Evolutionary conservation across 2,888 invertebrate species (phyloP).

Genomic region (Theretra japonica): DNA sequence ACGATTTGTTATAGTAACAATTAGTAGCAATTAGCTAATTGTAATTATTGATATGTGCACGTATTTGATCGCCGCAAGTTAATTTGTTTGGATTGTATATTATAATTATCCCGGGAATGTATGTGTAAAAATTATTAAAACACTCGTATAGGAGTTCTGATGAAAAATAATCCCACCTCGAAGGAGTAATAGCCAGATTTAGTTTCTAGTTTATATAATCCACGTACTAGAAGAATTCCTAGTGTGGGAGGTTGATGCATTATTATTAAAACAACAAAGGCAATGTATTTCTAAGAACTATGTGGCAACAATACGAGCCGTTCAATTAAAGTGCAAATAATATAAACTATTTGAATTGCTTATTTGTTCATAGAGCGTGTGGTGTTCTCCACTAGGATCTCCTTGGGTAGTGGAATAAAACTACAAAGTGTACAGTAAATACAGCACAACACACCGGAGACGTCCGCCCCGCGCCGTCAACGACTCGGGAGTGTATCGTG

Average conservation of each 20-base stretch:
- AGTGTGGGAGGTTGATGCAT: neutral
- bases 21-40: no score
- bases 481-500: neutral
- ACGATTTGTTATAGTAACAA: no score
- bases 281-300: neutral
- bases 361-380: no score
- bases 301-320: neutral
- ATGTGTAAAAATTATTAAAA: no score
- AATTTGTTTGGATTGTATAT: no score
- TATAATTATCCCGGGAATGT: no score
- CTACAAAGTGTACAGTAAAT: neutral
- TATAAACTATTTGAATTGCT: neutral
- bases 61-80: no score
- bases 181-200: neutral
- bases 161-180: neutral
- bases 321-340: constrained; percentile 6
- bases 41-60: no score
- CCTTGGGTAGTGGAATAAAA: constrained; percentile 7
- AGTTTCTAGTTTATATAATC: neutral
- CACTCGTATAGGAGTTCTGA: no score
- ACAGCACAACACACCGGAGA: constrained; percentile 3
- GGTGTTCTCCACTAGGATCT: no score
- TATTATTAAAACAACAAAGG: constrained; percentile 1
- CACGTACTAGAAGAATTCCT: neutral
- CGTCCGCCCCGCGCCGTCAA: neutral